Conservation (phyloP, 2,113 vertebrate species). For the Grammomys dolichurus region DNA sequence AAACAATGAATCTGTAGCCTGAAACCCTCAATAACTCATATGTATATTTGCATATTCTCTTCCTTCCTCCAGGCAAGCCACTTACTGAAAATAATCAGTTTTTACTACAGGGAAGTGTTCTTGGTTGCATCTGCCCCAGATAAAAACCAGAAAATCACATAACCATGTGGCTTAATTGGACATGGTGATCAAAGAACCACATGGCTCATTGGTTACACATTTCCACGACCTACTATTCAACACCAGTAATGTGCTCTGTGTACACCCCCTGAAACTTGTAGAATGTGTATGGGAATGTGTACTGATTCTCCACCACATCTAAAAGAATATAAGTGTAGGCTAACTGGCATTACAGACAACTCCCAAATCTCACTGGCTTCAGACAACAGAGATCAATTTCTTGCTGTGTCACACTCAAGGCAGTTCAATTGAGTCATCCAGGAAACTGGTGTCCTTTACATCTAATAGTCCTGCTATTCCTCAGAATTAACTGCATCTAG, state of each 20-base stretch:
- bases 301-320: slow-evolving; percentile 37
- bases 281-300: slow-evolving; percentile 9
- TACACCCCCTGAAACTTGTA: slow-evolving; percentile 28
- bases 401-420: slow-evolving; percentile 49
- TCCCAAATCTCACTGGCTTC: slow-evolving; percentile 54
- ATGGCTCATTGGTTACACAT: slow-evolving; percentile 74
- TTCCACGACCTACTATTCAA: slow-evolving; percentile 69
- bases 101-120: slow-evolving; percentile 60
- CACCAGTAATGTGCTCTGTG: slow-evolving; percentile 37
- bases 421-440: slow-evolving; percentile 44
- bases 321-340: slow-evolving; percentile 61
- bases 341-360: slow-evolving; percentile 53
- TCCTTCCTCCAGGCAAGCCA: slow-evolving; percentile 34
- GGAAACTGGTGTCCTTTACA: neutral
- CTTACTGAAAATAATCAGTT: slow-evolving; percentile 67
- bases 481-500: neutral
- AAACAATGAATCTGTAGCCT: neutral
- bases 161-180: slow-evolving; percentile 74
- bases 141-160: slow-evolving; percentile 74
- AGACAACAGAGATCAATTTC: slow-evolving; percentile 64
- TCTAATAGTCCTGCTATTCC: neutral
- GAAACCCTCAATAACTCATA: slow-evolving; percentile 35
- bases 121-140: slow-evolving; percentile 65
- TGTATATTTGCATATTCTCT: slow-evolving; percentile 7
- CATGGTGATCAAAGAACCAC: slow-evolving; percentile 74